Evolutionary conservation across 2,113 vertebrate genomes (phyloP).

Genomic region (Aythya baeri): DNA sequence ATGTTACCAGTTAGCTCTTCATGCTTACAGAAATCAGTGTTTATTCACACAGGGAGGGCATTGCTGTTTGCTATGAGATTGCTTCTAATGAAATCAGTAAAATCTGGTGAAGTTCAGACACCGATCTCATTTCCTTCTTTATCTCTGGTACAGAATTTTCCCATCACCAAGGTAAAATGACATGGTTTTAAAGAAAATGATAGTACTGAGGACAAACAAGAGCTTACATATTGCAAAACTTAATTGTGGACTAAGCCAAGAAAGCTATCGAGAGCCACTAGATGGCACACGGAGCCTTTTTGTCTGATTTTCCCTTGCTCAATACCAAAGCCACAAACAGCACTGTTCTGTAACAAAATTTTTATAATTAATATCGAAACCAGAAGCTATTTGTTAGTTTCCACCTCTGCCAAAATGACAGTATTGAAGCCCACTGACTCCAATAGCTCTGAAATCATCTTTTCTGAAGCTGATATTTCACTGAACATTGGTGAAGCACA

Average conservation of each 20-base stretch:
- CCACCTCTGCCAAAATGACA: neutral
- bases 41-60: neutral
- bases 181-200: neutral
- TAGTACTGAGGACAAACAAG: neutral
- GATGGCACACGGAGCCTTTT: constrained; percentile 70
- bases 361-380: neutral
- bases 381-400: neutral
- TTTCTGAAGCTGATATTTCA: neutral
- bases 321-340: neutral
- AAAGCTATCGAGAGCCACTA: constrained; percentile 64
- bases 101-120: neutral
- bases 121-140: neutral
- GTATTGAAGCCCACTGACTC: neutral
- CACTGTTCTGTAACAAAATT: neutral
- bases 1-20: neutral
- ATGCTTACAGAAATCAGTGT: neutral
- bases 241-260: neutral
- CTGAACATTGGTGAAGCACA: neutral
- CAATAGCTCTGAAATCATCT: neutral
- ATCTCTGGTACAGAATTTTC: neutral
- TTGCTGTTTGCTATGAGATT: neutral
- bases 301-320: neutral
- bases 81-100: neutral
- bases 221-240: neutral
- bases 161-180: neutral